A percentile compares a stretch with the other conserved stretches of the same genome.
Evolutionary conservation across 2,888 invertebrate genomes (phyloP).

Genomic region (Tinea pellionella): DNA sequence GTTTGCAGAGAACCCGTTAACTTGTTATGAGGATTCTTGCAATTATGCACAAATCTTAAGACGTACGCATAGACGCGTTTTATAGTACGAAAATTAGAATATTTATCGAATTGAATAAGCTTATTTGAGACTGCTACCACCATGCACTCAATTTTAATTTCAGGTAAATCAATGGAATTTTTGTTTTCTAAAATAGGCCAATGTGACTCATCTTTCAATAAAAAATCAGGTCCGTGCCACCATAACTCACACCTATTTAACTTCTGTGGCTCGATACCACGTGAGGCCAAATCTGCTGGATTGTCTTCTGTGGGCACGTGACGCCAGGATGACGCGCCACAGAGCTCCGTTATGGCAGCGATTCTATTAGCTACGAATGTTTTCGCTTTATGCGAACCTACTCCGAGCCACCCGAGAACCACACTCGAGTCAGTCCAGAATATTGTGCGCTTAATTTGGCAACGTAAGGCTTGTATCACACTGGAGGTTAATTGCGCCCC

Average conservation of each 20-base stretch:
- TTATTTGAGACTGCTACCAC: neutral
- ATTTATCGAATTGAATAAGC: neutral
- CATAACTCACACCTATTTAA: neutral
- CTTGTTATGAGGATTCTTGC: neutral
- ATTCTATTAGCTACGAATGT: slow-evolving; percentile 16
- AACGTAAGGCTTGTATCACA: slow-evolving; percentile 6
- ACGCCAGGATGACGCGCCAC: slow-evolving; percentile 14
- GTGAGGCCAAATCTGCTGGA: slow-evolving; percentile 16
- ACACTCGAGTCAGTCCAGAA: slow-evolving; percentile 24
- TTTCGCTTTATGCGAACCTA: slow-evolving; percentile 18
- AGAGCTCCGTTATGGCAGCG: slow-evolving; percentile 16
- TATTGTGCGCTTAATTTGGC: slow-evolving; percentile 2
- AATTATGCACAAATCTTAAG: slow-evolving; percentile 10
- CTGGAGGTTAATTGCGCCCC: slow-evolving; percentile 15
- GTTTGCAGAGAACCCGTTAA: neutral
- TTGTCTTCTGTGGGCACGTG: slow-evolving; percentile 19
- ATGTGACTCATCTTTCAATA: neutral
- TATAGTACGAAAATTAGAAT: neutral
- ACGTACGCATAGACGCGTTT: neutral
- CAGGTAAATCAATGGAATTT: neutral
- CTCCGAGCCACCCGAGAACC: slow-evolving; percentile 22
- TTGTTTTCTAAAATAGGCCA: slow-evolving; percentile 7
- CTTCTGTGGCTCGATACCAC: neutral
- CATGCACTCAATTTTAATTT: neutral
- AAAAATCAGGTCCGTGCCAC: slow-evolving; percentile 12